Conservation (phyloP, 2,797 vertebrate species). For the Huso huso region DNA sequence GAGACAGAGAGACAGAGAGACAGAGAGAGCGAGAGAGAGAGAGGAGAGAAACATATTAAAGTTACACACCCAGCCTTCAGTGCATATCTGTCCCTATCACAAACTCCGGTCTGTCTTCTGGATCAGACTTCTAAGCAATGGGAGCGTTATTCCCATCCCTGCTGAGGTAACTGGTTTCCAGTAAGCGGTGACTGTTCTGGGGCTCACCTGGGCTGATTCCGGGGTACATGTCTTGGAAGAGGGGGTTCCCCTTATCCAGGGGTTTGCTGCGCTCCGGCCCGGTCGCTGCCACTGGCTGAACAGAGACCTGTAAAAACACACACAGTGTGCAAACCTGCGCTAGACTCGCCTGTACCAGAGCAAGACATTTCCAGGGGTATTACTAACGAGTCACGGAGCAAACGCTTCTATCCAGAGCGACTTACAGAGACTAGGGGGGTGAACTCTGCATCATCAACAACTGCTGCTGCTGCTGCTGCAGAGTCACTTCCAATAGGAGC, state of each 20-base stretch:
- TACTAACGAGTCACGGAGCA: neutral
- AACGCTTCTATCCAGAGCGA: too few relatives aligned
- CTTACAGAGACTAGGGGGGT: too few relatives aligned
- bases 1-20: conserved; percentile 6
- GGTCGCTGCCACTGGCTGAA: conserved; percentile 60
- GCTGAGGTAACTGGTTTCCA: neutral
- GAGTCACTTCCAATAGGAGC: too few relatives aligned
- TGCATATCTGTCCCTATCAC: neutral
- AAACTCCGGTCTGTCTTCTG: too few relatives aligned
- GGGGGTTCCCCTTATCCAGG: conserved; percentile 74
- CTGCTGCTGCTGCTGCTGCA: too few relatives aligned
- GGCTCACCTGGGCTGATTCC: conserved; percentile 43
- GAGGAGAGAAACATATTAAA: neutral
- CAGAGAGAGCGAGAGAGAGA: neutral
- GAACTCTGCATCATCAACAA: too few relatives aligned
- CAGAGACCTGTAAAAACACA: conserved; percentile 52
- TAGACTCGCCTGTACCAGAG: neutral
- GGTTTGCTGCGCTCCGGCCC: conserved; percentile 70
- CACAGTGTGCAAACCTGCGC: neutral
- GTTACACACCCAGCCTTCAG: conserved; percentile 6
- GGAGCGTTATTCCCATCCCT: neutral
- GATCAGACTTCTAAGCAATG: neutral
- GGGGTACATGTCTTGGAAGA: conserved; percentile 57
- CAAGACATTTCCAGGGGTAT: neutral
- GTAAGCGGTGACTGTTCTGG: neutral